phyloP scores from a whole-genome alignment of 2,797 vertebrate species.

The Catamblyrhynchus diadema region DNA sequence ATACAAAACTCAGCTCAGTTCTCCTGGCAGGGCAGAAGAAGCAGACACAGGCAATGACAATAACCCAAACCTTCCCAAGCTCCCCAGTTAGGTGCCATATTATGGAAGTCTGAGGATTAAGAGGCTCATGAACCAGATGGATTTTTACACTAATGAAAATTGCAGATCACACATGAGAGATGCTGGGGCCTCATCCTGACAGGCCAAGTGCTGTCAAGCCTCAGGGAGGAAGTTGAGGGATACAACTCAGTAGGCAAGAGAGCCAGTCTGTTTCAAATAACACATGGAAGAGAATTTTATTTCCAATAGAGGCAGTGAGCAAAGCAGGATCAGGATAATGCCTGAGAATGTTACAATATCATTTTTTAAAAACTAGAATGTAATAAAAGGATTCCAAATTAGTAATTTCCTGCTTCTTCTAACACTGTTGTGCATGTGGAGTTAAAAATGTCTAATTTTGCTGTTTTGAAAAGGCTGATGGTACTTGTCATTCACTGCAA shows the following conservation, averaged over 20 bases:
- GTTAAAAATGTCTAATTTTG: slow-evolving; percentile 65
- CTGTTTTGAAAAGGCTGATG: slow-evolving; percentile 66
- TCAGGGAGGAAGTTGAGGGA: neutral
- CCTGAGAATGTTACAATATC: neutral
- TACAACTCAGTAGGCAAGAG: neutral
- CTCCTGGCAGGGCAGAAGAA: rapidly evolving
- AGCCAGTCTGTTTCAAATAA: neutral
- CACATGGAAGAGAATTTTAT: neutral
- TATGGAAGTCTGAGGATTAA: neutral
- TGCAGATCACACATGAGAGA: neutral
- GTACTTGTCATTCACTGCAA: slow-evolving; percentile 67
- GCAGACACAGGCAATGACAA: neutral
- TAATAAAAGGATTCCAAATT: slow-evolving; percentile 52
- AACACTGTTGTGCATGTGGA: slow-evolving; percentile 43
- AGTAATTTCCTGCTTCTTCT: slow-evolving; percentile 62
- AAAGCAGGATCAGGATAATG: neutral
- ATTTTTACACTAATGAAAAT: neutral
- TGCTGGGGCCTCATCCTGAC: neutral
- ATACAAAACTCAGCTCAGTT: neutral
- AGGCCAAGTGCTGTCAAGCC: neutral
- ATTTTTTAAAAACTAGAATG: neutral
- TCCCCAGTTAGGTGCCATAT: neutral
- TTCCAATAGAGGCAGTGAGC: neutral
- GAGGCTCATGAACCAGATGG: neutral
- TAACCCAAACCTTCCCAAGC: neutral